Conservation (phyloP, 2,113 vertebrate species). For the Oceanodroma tethys region DNA sequence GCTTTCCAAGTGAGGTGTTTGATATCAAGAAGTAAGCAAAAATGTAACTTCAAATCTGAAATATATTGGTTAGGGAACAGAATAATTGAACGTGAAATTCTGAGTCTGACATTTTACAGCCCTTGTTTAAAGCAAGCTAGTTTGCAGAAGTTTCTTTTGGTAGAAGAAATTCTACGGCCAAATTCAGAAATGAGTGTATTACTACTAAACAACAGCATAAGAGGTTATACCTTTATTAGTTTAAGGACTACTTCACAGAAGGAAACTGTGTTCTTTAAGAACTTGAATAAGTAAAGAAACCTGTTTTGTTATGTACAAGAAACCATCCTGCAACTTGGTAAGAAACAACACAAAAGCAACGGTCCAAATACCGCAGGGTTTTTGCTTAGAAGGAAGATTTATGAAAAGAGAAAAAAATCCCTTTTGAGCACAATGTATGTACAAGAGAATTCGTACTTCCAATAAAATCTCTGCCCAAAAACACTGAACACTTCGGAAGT, state of each 20-base stretch:
- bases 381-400: neutral
- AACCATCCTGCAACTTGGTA: neutral
- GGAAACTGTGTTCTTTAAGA: neutral
- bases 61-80: neutral
- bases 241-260: neutral
- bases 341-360: neutral
- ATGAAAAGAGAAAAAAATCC: neutral
- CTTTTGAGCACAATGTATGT: neutral
- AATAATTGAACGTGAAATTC: neutral
- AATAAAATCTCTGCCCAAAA: neutral
- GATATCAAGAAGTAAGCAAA: neutral
- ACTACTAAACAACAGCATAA: neutral
- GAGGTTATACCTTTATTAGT: neutral
- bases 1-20: neutral
- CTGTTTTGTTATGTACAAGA: neutral
- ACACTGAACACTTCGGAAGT: neutral
- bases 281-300: neutral
- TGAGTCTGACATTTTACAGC: neutral
- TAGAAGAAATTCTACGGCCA: neutral
- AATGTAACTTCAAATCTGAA: neutral
- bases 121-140: neutral
- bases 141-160: neutral
- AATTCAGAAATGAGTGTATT: neutral
- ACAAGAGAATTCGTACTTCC: neutral
- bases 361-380: neutral